Conservation (phyloP, 2,797 vertebrate species). For the Glossophaga mutica region DNA sequence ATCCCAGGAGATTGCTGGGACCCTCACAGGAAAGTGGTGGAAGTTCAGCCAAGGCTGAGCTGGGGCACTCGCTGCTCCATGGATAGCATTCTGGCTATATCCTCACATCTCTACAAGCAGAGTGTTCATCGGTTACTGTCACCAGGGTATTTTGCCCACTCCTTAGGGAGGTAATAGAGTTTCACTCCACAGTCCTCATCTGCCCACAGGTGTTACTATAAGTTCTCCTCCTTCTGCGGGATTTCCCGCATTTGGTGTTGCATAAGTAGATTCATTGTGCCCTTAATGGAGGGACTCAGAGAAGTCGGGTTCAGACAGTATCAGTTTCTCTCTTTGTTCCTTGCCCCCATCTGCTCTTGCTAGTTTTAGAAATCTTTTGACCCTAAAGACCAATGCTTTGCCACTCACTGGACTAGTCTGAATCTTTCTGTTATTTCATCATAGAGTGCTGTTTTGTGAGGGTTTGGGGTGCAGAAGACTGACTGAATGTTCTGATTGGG, state of each 20-base stretch:
- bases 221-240: not conserved
- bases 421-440: slow-evolving; percentile 8
- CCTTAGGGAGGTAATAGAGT: not conserved
- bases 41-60: not conserved
- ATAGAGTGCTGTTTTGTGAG: slow-evolving; percentile 10
- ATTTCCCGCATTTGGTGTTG: not conserved
- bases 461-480: not conserved
- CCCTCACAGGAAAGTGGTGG: not conserved
- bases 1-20: not conserved
- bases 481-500: slow-evolving; percentile 16
- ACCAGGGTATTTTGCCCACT: not conserved
- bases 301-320: not conserved
- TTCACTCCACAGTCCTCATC: not conserved
- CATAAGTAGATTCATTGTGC: not conserved
- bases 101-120: not conserved
- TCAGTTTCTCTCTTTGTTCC: not conserved
- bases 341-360: not conserved
- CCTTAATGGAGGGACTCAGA: not conserved
- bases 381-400: slow-evolving; percentile 31
- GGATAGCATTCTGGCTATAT: not conserved
- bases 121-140: not conserved
- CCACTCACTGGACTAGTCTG: not conserved
- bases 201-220: not conserved
- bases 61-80: not conserved
- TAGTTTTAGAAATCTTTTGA: slow-evolving; percentile 13